Evolutionary conservation across 2,888 invertebrate genomes (phyloP).

Genomic region (Sesia bembeciformis): DNA sequence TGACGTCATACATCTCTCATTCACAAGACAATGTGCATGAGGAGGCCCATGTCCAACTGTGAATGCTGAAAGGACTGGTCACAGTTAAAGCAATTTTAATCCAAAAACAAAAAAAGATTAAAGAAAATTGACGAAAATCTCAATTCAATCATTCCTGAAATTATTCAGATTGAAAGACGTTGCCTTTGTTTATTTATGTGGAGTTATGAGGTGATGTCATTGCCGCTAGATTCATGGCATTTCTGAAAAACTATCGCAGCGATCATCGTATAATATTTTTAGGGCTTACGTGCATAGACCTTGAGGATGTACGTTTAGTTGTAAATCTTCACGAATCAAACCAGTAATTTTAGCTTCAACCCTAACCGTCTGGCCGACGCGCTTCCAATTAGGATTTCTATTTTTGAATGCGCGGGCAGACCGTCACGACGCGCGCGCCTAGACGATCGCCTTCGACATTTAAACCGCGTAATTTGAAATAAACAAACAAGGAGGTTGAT

Average conservation of each 20-base stretch:
- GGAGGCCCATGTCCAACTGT: too few relatives aligned
- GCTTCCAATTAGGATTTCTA: conserved; percentile 55
- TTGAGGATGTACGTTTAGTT: conserved; percentile 20
- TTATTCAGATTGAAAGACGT: too few relatives aligned
- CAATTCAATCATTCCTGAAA: too few relatives aligned
- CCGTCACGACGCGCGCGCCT: conserved; percentile 27
- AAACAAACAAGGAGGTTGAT: conserved; percentile 13
- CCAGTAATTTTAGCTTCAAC: conserved; percentile 50
- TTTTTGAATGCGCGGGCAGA: conserved; percentile 38
- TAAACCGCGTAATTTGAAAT: conserved; percentile 29
- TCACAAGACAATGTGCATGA: too few relatives aligned
- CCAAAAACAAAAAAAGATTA: too few relatives aligned
- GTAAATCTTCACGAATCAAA: conserved; percentile 30
- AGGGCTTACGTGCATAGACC: conserved; percentile 13
- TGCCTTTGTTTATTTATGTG: too few relatives aligned
- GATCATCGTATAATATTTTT: conserved; percentile 9
- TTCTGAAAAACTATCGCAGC: background rate
- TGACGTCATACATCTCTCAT: too few relatives aligned
- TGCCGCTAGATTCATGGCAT: background rate
- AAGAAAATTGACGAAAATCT: too few relatives aligned
- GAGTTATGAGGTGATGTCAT: background rate
- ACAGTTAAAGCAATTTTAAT: too few relatives aligned
- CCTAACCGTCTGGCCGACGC: conserved; percentile 53
- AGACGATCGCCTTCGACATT: conserved; percentile 4
- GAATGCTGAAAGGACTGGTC: too few relatives aligned